Evolutionary conservation across 1,140 invertebrate genomes (phyloP).

Genomic region (Pseudomyrmex gracilis): DNA sequence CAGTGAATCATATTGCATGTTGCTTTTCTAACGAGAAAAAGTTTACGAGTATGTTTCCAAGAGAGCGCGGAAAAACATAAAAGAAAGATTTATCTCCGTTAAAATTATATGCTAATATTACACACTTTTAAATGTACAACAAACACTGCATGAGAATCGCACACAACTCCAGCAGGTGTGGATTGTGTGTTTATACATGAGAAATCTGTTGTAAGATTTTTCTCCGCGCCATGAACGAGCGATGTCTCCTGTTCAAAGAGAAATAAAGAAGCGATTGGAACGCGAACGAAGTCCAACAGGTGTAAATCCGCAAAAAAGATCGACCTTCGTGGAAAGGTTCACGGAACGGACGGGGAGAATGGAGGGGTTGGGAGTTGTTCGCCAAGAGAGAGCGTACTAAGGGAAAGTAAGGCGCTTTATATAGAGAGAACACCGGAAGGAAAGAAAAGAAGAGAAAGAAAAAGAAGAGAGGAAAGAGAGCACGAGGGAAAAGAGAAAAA

Average conservation of each 20-base stretch:
- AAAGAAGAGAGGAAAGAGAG: constrained; percentile 34
- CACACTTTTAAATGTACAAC: too few species aligned
- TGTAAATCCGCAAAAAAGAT: constrained; percentile 83
- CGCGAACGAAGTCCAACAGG: constrained; percentile 82
- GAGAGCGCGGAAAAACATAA: too few species aligned
- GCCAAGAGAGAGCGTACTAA: constrained; percentile 55
- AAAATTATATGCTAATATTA: too few species aligned
- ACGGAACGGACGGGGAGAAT: constrained; percentile 65
- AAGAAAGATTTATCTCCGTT: too few species aligned
- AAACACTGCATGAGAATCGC: too few species aligned
- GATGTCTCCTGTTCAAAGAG: constrained; percentile 59
- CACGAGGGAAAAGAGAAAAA: constrained; percentile 35
- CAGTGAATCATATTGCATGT: too few species aligned
- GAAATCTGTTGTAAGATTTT: constrained; percentile 12
- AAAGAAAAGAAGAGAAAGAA: constrained; percentile 41
- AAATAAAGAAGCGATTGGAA: constrained; percentile 75
- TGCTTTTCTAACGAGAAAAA: too few species aligned
- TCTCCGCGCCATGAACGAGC: neutral
- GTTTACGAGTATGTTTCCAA: too few species aligned
- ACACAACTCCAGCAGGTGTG: neutral
- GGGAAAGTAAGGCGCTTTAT: constrained; percentile 66
- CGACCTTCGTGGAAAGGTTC: constrained; percentile 76
- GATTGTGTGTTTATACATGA: neutral
- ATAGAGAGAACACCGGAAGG: constrained; percentile 49
- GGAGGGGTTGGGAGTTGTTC: constrained; percentile 37